Conservation (phyloP, 2,113 vertebrate species). For the Helogale parvula region DNA sequence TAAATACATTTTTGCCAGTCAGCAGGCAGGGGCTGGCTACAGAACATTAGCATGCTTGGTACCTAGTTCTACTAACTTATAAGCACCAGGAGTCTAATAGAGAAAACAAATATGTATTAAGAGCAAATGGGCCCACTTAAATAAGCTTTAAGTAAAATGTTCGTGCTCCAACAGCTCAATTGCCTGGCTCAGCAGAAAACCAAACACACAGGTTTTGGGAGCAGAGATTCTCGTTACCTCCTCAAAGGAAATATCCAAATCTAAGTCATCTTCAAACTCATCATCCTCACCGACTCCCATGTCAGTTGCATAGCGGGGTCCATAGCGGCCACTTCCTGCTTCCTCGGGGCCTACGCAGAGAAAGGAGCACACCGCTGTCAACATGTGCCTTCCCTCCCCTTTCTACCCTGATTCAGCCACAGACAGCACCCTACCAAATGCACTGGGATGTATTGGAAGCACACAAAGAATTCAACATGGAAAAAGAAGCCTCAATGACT, state of each 20-base stretch:
- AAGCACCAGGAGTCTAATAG: background rate
- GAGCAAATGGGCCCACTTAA: constrained; percentile 15
- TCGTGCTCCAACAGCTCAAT: background rate
- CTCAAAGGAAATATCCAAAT: constrained; percentile 94
- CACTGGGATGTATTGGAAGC: background rate
- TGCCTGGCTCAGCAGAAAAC: background rate
- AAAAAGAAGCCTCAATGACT: background rate
- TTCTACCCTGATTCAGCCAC: background rate
- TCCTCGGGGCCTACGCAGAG: constrained; percentile 87
- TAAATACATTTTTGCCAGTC: background rate
- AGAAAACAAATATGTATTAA: background rate
- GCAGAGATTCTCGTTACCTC: constrained; percentile 87
- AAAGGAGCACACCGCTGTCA: constrained; percentile 40
- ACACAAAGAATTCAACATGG: background rate
- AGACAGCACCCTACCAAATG: background rate
- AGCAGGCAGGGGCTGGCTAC: background rate
- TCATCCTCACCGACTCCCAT: constrained; percentile 87
- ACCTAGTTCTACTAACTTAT: background rate
- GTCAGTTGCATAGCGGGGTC: constrained; percentile 86
- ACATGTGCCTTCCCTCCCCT: accelerated
- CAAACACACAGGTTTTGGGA: background rate
- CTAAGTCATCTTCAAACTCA: constrained; percentile 90
- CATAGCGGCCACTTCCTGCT: constrained; percentile 89
- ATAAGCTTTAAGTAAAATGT: background rate
- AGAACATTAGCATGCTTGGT: background rate